These are phyloP conservation scores for Scaptomyza montana DNA, from an alignment of 1,140 invertebrate genomes.

Conservation along the genomic window DNA sequence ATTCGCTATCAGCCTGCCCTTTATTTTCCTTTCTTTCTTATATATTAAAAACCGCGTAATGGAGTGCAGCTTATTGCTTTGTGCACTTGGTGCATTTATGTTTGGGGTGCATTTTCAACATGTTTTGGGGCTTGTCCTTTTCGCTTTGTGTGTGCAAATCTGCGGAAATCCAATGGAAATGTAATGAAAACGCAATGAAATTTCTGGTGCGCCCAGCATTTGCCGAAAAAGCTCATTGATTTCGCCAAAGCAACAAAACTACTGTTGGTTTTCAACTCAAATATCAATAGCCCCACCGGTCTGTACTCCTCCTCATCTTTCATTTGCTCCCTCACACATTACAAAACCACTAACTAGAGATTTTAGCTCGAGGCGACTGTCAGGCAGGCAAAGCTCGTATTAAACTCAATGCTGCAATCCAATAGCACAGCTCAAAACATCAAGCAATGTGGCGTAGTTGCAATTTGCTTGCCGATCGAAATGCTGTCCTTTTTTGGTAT, in stretches of 20 bases:
- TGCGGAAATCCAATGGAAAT: constrained; percentile 63
- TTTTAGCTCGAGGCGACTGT: constrained; percentile 8
- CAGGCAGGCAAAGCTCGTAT: background rate
- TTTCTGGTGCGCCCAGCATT: constrained; percentile 6
- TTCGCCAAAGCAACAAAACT: constrained; percentile 21
- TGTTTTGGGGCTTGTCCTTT: constrained; percentile 3
- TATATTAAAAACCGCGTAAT: constrained; percentile 71
- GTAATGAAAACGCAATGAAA: constrained; percentile 48
- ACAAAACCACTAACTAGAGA: constrained; percentile 19
- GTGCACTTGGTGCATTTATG: constrained; percentile 31
- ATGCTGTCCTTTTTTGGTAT: background rate
- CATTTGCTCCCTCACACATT: background rate
- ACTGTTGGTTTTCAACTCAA: constrained; percentile 24
- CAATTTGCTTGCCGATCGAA: background rate
- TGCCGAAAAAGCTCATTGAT: constrained; percentile 29
- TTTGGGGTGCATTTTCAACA: background rate
- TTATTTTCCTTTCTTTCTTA: background rate
- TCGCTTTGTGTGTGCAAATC: constrained; percentile 47
- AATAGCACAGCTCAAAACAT: background rate
- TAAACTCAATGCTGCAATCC: constrained; percentile 21
- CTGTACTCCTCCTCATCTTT: background rate
- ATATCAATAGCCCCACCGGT: constrained; percentile 30
- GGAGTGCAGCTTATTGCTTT: constrained; percentile 74
- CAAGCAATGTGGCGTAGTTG: background rate
- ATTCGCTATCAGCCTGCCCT: background rate